Evolutionary conservation across 2,888 invertebrate species (phyloP).

Genomic region (Corythucha ciliata): DNA sequence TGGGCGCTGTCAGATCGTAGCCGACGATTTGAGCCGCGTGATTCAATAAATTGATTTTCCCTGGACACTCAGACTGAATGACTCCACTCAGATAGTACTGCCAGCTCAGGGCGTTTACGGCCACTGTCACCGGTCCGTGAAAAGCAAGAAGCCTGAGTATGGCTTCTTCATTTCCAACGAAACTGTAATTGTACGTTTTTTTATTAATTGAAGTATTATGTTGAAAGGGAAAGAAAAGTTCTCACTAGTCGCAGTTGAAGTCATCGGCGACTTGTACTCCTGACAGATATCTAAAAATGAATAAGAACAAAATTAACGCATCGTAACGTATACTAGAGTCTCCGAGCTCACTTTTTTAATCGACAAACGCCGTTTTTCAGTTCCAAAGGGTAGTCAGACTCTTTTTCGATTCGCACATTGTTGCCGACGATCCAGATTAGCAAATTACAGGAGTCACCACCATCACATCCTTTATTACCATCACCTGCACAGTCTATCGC

Average conservation of each 20-base stretch:
- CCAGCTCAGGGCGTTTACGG: conserved; percentile 76
- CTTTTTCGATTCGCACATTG: conserved; percentile 49
- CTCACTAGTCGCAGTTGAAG: conserved; percentile 60
- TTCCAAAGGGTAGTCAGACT: conserved; percentile 54
- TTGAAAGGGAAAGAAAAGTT: conserved; percentile 27
- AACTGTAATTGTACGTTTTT: conserved; percentile 44
- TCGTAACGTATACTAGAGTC: background rate
- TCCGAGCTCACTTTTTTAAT: conserved; percentile 29
- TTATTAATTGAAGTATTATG: background rate
- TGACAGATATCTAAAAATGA: conserved; percentile 39
- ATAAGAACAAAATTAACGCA: background rate
- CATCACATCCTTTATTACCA: conserved; percentile 64
- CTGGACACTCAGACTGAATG: conserved; percentile 70
- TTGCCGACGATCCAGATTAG: conserved; percentile 58
- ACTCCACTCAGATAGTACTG: conserved; percentile 77
- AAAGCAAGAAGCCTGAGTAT: conserved; percentile 52
- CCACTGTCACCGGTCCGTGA: conserved; percentile 69
- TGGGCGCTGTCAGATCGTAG: conserved; percentile 59
- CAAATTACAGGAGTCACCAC: conserved; percentile 71
- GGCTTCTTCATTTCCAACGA: conserved; percentile 53
- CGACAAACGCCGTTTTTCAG: conserved; percentile 42
- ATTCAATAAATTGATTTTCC: conserved; percentile 51
- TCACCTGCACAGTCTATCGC: conserved; percentile 70
- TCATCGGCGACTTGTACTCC: conserved; percentile 46
- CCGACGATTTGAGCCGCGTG: conserved; percentile 79